Evolutionary conservation across 1,140 invertebrate species (phyloP), one percentile per base, ranked within the genome.

Genomic region (Trichomalopsis sarcophagae): DNA sequence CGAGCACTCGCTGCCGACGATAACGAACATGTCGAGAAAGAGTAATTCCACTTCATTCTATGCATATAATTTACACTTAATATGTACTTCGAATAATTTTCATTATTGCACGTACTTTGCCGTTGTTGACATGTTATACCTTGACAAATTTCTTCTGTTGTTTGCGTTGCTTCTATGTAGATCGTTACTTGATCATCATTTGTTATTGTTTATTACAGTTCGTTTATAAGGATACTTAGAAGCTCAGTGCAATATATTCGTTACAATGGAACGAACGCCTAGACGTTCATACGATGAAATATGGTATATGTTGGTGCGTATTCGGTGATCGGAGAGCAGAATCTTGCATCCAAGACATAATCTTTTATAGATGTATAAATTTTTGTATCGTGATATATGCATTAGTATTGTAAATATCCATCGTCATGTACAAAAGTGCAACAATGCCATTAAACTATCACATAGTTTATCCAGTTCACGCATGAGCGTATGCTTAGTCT

Each of bases 201-300:
- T n/a, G 7, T 62, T 62, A 62, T 62, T 62, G 17, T 62, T 62
- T 62, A 6, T 62, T n/a, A 4, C 1, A 5, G 3, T 21, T 21
- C 7, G 6, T 62, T n/a, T 62, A 5, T 9, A 10, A 44, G 17
- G 3, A 62, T 62, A 62, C 21, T 62, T 62, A 21, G 21, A 21
- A 62, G 6, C 21, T 47, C 40, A 75, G 74, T 75, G 74, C 74
- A 75, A 75, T 75, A 47, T 75, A 75, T 75, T 47, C 21, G 21
- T 47, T 23, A 47, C 44, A 23, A 47, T 44, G 17, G 5, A 62
- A 62, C 1, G 1, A n/a, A 62, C 55, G 55, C 6, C 17, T 62
- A 7, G 17, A 62, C 55, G 55, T 62, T 21, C 2, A n/a, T 21
- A 21, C 6, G 55, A 62, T 62, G 21, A 62, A 21, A 21, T 0